A percentile compares a stretch with the other conserved stretches of the same genome.
Conservation (phyloP, 1,140 invertebrate genomes). For the Anadara kagoshimensis region DNA sequence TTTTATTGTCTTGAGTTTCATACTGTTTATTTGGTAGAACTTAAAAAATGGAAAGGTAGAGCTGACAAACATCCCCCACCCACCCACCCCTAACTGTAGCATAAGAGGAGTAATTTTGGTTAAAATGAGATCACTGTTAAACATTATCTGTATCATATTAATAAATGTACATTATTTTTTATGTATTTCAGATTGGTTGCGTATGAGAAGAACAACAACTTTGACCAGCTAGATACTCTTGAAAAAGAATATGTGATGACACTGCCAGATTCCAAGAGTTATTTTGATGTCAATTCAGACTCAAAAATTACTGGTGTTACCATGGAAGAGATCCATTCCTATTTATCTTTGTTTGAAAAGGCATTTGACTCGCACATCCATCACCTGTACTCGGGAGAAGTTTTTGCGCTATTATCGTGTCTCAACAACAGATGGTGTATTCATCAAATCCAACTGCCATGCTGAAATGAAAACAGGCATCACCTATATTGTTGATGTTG, state of each 20-base stretch:
- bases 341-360: constrained; percentile 10
- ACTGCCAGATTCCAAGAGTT: constrained; percentile 3
- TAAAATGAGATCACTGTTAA: too few species aligned
- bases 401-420: too few species aligned
- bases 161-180: too few species aligned
- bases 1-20: too few species aligned
- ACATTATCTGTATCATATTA: too few species aligned
- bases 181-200: constrained; percentile 21
- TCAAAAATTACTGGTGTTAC: background rate
- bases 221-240: constrained; percentile 13
- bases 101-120: too few species aligned
- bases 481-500: constrained; percentile 34
- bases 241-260: constrained; percentile 17
- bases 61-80: too few species aligned
- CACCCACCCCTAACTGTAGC: too few species aligned
- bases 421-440: background rate
- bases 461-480: constrained; percentile 35
- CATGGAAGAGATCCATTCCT: background rate
- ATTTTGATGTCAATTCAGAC: constrained; percentile 17
- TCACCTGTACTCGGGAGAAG: too few species aligned
- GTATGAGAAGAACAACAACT: constrained; percentile 30
- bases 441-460: constrained; percentile 16
- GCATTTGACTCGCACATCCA: constrained; percentile 8
- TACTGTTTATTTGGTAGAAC: too few species aligned
- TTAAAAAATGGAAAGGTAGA: too few species aligned